A percentile compares a stretch with the other conserved stretches of the same genome.
Evolutionary conservation across 2,797 vertebrate species (phyloP).

Genomic region (Helarctos malayanus): DNA sequence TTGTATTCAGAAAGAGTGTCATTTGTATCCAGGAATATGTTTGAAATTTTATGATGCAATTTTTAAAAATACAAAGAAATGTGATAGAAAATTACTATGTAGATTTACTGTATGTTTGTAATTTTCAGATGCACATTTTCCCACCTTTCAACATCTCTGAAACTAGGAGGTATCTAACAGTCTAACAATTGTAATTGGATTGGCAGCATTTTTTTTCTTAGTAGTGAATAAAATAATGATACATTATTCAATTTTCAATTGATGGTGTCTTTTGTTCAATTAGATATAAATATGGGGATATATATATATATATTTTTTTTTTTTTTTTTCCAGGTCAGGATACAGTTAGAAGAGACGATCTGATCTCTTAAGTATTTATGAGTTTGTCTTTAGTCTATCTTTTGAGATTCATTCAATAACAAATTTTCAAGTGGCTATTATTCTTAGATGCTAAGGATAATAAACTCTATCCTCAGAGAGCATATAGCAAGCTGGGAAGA

Average conservation of each 20-base stretch:
- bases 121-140: neutral
- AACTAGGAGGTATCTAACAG: neutral
- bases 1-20: neutral
- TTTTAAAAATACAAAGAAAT: neutral
- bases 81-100: neutral
- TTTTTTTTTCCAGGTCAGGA: neutral
- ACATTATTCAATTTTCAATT: constrained; percentile 32
- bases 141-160: neutral
- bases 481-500: neutral
- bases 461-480: neutral
- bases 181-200: neutral
- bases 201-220: neutral
- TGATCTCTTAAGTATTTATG: neutral
- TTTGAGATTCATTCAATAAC: constrained; percentile 21
- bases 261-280: neutral
- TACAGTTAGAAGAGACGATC: neutral
- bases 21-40: neutral
- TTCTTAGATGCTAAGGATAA: neutral
- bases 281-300: neutral
- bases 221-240: neutral
- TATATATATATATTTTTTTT: neutral
- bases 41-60: neutral
- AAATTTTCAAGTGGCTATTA: neutral
- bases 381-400: neutral
- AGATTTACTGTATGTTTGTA: neutral